A percentile compares a stretch with the other conserved stretches of the same genome.
phyloP scores from a whole-genome alignment of 1,140 invertebrate genomes.

The Dufourea novaeangliae region DNA sequence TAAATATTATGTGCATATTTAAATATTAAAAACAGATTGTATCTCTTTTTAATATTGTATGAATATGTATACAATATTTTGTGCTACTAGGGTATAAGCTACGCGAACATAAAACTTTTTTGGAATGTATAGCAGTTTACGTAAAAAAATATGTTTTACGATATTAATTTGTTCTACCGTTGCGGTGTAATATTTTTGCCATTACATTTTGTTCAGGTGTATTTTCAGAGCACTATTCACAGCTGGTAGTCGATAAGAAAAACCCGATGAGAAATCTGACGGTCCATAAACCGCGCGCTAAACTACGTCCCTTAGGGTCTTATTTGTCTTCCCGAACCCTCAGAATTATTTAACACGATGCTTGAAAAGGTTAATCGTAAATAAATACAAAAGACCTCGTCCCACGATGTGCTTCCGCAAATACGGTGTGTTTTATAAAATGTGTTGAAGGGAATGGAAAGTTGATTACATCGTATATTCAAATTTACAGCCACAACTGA shows the following conservation, averaged over 20 bases:
- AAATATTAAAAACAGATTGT: too few species aligned
- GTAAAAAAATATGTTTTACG: too few species aligned
- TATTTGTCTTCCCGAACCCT: conserved; percentile 10
- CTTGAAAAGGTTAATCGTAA: conserved; percentile 17
- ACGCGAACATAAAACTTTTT: too few species aligned
- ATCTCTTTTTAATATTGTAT: too few species aligned
- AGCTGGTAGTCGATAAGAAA: conserved; percentile 4
- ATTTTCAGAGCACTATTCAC: neutral
- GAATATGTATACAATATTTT: too few species aligned
- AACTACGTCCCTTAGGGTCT: neutral
- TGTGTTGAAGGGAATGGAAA: neutral
- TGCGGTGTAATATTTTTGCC: neutral
- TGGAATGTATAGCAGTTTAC: too few species aligned
- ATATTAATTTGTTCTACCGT: neutral
- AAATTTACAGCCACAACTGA: too few species aligned
- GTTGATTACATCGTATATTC: neutral
- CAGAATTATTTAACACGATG: conserved; percentile 23
- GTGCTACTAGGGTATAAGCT: too few species aligned
- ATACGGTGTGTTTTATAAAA: neutral
- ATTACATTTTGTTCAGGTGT: neutral
- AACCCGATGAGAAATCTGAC: conserved; percentile 26
- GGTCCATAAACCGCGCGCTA: conserved; percentile 24
- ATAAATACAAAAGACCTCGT: conserved; percentile 18
- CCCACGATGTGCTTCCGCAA: conserved; percentile 6
- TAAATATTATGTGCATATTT: too few species aligned